A percentile compares a stretch with the other conserved stretches of the same genome.
phyloP scores from a whole-genome alignment of 1,140 invertebrate genomes.

The Penaeus vannamei region DNA sequence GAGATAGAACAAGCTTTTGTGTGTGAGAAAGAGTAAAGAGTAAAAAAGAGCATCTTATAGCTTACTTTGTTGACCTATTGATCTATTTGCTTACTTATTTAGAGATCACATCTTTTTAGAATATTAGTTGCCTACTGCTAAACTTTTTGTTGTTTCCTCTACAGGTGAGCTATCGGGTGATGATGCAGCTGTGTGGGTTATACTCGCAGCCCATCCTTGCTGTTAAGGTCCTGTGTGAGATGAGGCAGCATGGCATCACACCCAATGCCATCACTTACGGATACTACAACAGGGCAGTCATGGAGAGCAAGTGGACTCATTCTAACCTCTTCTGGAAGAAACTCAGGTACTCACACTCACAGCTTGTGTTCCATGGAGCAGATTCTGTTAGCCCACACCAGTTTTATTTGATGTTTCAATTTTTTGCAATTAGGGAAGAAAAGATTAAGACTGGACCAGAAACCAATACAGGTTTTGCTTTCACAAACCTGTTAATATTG shows the following conservation, averaged over 20 bases:
- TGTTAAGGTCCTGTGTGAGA: constrained; percentile 93
- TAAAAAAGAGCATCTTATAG: neutral
- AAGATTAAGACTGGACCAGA: neutral
- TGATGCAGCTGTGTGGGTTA: constrained; percentile 98
- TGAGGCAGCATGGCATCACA: constrained; percentile 94
- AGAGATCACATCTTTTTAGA: constrained; percentile 6
- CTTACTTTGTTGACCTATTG: neutral
- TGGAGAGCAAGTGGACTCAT: constrained; percentile 95
- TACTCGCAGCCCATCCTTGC: constrained; percentile 94
- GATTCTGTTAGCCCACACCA: neutral
- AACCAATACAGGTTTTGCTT: no score
- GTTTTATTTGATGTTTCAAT: neutral
- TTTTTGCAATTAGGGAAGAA: neutral
- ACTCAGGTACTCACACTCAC: constrained; percentile 74
- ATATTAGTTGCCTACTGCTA: constrained; percentile 66
- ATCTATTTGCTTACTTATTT: constrained; percentile 17
- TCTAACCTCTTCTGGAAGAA: constrained; percentile 94
- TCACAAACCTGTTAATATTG: no score
- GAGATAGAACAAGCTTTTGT: neutral
- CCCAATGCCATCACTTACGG: constrained; percentile 99
- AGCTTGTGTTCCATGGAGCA: neutral
- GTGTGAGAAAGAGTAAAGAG: neutral
- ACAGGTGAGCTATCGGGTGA: constrained; percentile 95
- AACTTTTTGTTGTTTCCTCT: constrained; percentile 50
- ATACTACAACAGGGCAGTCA: constrained; percentile 85